Conservation (phyloP, 2,888 invertebrate genomes). For the Cosmorhoe ocellata region DNA sequence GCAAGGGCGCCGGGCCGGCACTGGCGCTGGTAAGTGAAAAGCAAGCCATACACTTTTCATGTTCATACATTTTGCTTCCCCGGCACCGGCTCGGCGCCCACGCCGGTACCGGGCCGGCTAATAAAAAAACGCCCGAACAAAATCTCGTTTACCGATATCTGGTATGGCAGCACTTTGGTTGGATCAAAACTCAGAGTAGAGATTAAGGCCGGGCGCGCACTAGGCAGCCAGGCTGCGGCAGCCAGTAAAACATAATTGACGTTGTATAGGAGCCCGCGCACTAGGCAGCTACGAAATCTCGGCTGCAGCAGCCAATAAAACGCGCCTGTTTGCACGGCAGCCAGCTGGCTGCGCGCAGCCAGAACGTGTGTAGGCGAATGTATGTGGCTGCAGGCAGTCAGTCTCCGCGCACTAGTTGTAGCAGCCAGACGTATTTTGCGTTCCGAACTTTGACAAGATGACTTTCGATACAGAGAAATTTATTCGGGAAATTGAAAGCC, state of each 20-base stretch:
- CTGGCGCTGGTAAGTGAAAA: no score
- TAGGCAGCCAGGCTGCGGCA: no score
- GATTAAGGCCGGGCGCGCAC: background rate
- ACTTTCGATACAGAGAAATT: conserved; percentile 37
- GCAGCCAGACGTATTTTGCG: conserved; percentile 3
- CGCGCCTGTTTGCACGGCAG: conserved; percentile 36
- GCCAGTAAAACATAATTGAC: no score
- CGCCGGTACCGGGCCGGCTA: no score
- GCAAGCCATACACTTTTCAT: no score
- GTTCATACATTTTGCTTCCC: no score
- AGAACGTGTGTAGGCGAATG: conserved; percentile 33
- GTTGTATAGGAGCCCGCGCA: conserved; percentile 23
- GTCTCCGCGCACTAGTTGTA: conserved; percentile 28
- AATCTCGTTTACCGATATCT: no score
- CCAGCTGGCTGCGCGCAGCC: conserved; percentile 31
- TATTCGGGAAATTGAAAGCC: conserved; percentile 37
- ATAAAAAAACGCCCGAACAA: no score
- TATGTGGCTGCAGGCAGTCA: conserved; percentile 33
- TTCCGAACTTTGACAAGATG: conserved; percentile 19
- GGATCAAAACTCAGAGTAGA: no score
- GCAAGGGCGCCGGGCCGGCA: no score
- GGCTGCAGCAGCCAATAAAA: conserved; percentile 36
- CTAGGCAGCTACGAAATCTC: conserved; percentile 35
- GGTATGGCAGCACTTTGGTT: no score
- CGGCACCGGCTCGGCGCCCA: no score